Percentiles rank a stretch among this genome's conserved stretches.
phyloP scores from a whole-genome alignment of 2,113 vertebrate species.

The Tretioscincus oriximinensis region DNA sequence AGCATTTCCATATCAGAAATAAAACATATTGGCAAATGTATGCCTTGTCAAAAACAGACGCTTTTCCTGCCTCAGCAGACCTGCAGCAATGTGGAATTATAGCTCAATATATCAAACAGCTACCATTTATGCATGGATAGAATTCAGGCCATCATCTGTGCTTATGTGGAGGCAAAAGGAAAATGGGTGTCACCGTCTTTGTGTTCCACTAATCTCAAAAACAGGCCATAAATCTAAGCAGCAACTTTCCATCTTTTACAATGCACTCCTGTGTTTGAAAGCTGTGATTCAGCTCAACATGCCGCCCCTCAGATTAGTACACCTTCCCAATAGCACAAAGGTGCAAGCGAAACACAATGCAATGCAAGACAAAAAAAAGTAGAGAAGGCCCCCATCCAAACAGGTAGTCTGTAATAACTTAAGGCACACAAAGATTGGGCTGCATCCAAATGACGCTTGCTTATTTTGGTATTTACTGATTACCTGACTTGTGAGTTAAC shows the following conservation, averaged over 20 bases:
- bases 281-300: neutral
- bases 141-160: neutral
- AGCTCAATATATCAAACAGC: neutral
- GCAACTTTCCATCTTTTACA: neutral
- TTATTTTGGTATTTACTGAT: no score
- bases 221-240: neutral
- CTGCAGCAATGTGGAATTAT: conserved; percentile 30
- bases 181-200: neutral
- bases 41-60: conserved; percentile 21
- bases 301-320: neutral
- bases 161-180: neutral
- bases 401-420: neutral
- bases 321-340: neutral
- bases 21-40: conserved; percentile 21
- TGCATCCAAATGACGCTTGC: no score
- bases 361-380: neutral
- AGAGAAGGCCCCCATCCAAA: neutral
- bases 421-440: neutral
- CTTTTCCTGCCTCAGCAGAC: conserved; percentile 15
- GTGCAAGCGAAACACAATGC: neutral
- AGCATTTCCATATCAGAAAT: conserved; percentile 31
- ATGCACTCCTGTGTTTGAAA: neutral
- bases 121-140: neutral
- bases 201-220: neutral
- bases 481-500: no score